Conservation (phyloP, 2,113 vertebrate species). For the Colinus virginianus region DNA sequence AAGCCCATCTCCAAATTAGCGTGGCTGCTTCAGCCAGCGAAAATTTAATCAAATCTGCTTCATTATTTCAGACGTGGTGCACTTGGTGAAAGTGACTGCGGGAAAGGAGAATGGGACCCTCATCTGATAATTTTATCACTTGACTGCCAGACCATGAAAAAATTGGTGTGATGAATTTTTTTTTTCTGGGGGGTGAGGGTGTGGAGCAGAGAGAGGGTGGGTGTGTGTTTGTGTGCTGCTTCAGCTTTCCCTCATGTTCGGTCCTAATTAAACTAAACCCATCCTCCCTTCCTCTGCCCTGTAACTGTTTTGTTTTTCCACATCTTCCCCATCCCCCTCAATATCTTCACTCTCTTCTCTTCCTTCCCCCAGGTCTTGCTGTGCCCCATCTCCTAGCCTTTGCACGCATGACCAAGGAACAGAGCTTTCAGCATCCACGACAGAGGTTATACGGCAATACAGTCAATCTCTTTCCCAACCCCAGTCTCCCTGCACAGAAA, state of each 20-base stretch:
- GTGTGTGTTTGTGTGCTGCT: background rate
- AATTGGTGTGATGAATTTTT: conserved; percentile 78
- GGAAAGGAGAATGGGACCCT: conserved; percentile 68
- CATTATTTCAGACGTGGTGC: conserved; percentile 78
- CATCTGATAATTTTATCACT: conserved; percentile 80
- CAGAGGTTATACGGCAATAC: background rate
- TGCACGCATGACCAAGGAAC: conserved; percentile 51
- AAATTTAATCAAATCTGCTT: conserved; percentile 81
- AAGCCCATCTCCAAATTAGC: conserved; percentile 94
- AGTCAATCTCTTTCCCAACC: background rate
- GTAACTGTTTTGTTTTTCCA: conserved; percentile 31
- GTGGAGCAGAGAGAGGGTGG: conserved; percentile 65
- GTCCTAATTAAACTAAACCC: conserved; percentile 53
- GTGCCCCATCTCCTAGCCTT: conserved; percentile 29
- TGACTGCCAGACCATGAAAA: conserved; percentile 79
- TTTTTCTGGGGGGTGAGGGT: conserved; percentile 59
- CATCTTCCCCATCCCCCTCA: conserved; percentile 24
- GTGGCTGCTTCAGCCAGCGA: conserved; percentile 75
- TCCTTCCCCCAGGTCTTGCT: conserved; percentile 40
- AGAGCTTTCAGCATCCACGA: conserved; percentile 5
- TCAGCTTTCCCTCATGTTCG: background rate
- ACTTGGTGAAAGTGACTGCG: conserved; percentile 72
- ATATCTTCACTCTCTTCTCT: background rate
- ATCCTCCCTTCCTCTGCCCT: conserved; percentile 36
- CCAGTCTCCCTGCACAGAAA: background rate